Evolutionary conservation across 1,140 invertebrate genomes (phyloP), one percentile per base, ranked within the genome.

Genomic region (Anoplolepis gracilipes): DNA sequence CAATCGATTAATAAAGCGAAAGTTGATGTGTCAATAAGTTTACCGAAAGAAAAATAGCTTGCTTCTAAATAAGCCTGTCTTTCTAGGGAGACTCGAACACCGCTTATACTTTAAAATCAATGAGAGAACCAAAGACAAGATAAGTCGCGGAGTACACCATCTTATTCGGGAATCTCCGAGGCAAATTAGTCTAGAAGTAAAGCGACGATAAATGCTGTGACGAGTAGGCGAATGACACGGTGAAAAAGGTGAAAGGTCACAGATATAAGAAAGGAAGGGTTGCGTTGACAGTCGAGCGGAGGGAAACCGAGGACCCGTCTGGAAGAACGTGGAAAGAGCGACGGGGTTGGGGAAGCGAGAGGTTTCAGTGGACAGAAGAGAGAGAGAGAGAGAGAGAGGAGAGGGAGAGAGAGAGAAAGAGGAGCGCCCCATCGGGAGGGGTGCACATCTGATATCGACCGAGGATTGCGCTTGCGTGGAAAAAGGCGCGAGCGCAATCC

Each of bases 401-500:
- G 11, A 3, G n/a, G 30, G 28, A 4, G 65, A 36, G 59, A 30
- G 77, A 22, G 69, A 36, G 59, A 46, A 36, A 69, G 67, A 53
- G 61, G 30, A 84, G 30, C 16, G 16, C 53, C 13, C 61, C 53
- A 33, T 62, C 65, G 22, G 28, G 78, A 79, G 85, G 87, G 76
- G 55, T 77, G 57, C 59, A 19, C 79, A 85, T 79, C 85, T 69
- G 84, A 88, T 93, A 93, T 93, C 91, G 93, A 93, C 92, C 93
- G 88, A 87, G 87, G 87, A 92, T 92, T 92, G 92, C 92, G 92
- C 92, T 91, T 93, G 93, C 92, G 93, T 89, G 88, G 84, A 88
- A 84, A 87, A 92, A 91, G 85, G 88, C 89, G 90, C 92, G 76
- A 78, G 76, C 42, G 89, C 89, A 92, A 88, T 90, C 87, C 88